Base-by-base conservation (phyloP, 1,140 invertebrate species). In the Ylistrum balloti region DNA sequence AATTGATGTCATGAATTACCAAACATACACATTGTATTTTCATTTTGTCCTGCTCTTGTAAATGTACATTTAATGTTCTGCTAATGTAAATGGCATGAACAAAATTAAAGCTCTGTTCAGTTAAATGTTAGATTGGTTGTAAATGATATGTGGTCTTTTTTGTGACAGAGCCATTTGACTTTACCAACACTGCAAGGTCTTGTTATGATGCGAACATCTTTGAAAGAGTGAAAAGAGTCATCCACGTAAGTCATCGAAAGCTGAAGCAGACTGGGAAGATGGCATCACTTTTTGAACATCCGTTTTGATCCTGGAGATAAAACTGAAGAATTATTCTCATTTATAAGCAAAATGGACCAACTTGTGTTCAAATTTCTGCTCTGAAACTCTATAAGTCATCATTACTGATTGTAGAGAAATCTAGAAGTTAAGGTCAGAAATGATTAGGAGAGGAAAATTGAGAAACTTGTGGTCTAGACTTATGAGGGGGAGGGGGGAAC, bases 151-250 rank as follows among this genome's bases (percentile, higher is more conserved):
- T 28, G 22, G 9, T 74, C 28, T 28, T 5, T 85, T 33, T 85
- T 38, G 35, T 38, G 85, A 85, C 88, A 88, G 88, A 88, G 33
- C 88, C 88, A 22, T 88, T 88, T 88, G 88, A 88, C 35, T 85
- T 88, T 0, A 85, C 88, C 11, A 88, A 88, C 41, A 88, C 88
- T 28, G 88, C 88, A 5, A 33, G 88, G 9, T 88, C 88, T 35
- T 88, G 88, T 85, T 85, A 88, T 28, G 88, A 88, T 88, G 35
- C 33, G 0, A 88, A 88, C 33, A 88, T 85, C n/a, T 88, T 88
- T 10, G 35, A 74, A 56, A 38, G 88, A 88, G 88, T 88, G 33
- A 88, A 88, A 33, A 33, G 48, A 22, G 88, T 88, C 48, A 35
- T 88, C 17, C 56, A 35, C 33, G 34, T 33, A 28, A 88, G 88